Base-by-base conservation (phyloP, 2,797 vertebrate species). In the Ciconia nigra region DNA sequence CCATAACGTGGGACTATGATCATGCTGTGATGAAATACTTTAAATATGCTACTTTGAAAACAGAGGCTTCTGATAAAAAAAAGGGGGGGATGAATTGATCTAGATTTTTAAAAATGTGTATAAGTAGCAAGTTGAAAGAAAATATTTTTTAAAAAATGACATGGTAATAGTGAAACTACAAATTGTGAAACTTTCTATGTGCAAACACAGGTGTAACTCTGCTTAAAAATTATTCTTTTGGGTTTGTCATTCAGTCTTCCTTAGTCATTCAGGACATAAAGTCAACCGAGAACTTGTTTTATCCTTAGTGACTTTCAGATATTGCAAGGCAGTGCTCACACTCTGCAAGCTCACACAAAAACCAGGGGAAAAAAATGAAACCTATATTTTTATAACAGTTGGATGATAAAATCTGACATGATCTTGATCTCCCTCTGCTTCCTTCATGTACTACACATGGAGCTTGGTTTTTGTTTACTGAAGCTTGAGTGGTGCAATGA, bases 41-140 rank as follows among this genome's bases (percentile, higher is more conserved):
- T 6, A n/a, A 76, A 62, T 39, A 44, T 11, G 28, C 20, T 79
- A 12, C 26, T 65, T 63, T 20, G 16, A 42, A 88, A 88, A 33
- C 14, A 29, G 29, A 71, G 29, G 22, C 4, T 44, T 77, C 70
- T 55, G 31, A 46, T 61, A 28, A 46, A 18, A 17, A 29, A 44
- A 9, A 7, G 2, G 1, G 4, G 4, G 9, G 18, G 5, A 3
- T 11, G 14, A 15, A 31, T 77, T 55, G 41, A n/a, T 39, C 13
- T 66, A 33, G 13, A 44, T 35, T 28, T 70, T 31, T 3, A 5
- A 5, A n/a, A 61, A 29, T 22, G 7, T 39, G 13, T 59, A 4
- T 63, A 74, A 63, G 28, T 29, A 59, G 17, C 33, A 69, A 61
- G 37, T 44, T 44, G 54, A 44, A 74, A 54, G 9, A 77, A 69